Evolutionary conservation across 92 coral and sea anemone species (phyloP).

Genomic region (Phenganax marumi): DNA sequence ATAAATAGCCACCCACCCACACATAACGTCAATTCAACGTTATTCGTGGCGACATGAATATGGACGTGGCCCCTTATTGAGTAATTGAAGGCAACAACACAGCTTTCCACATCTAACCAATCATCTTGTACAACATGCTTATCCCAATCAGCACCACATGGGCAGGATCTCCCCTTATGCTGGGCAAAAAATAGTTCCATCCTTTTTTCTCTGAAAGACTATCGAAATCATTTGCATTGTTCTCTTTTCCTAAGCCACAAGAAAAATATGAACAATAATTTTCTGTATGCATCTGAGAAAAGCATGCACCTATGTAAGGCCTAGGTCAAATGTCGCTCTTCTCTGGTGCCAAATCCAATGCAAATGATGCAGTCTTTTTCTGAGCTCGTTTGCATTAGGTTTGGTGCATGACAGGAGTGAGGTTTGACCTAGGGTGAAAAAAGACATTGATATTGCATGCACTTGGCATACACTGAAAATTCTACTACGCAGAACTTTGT

Average conservation of each 20-base stretch:
- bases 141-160: conserved; percentile 27
- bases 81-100: conserved; percentile 25
- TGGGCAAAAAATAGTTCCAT: neutral
- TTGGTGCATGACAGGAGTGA: no score
- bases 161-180: conserved; percentile 3
- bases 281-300: neutral
- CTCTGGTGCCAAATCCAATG: no score
- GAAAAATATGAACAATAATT: neutral
- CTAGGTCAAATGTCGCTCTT: neutral
- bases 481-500: no score
- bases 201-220: conserved; percentile 25
- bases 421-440: no score
- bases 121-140: conserved; percentile 6
- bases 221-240: conserved; percentile 19
- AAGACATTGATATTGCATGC: no score
- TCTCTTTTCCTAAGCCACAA: conserved; percentile 17
- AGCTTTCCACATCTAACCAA: conserved; percentile 32
- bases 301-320: neutral
- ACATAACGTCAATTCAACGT: no score
- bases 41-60: no score
- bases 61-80: no score
- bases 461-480: no score
- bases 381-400: no score
- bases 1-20: no score
- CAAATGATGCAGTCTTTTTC: no score